phyloP scores from a whole-genome alignment of 2,797 vertebrate genomes.

The Smutsia temminckii region DNA sequence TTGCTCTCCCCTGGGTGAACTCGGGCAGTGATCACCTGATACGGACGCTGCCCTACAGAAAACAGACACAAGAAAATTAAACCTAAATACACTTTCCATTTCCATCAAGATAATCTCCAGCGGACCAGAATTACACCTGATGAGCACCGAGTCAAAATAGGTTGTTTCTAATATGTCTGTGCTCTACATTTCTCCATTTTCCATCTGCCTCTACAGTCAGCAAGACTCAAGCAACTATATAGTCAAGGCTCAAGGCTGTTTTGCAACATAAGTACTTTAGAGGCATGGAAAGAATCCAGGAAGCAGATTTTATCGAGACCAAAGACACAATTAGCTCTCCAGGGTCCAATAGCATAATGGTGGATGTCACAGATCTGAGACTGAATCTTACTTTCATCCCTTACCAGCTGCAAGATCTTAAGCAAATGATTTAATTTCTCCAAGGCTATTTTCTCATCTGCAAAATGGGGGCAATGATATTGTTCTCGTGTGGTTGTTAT shows the following conservation, averaged over 20 bases:
- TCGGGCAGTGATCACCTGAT: slow-evolving; percentile 90
- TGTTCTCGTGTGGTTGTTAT: not conserved
- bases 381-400: not conserved
- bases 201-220: not conserved
- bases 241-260: not conserved
- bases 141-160: not conserved
- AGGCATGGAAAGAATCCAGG: not conserved
- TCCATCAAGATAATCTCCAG: not conserved
- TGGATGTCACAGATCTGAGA: not conserved
- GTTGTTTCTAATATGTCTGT: not conserved
- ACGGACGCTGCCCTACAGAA: slow-evolving; percentile 89
- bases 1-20: slow-evolving; percentile 97
- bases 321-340: not conserved
- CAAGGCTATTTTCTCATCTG: not conserved
- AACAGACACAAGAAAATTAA: not conserved
- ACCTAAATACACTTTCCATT: not conserved
- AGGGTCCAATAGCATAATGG: not conserved
- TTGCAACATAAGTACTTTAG: not conserved
- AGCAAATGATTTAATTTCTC: not conserved
- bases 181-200: not conserved
- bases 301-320: not conserved
- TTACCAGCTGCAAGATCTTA: not conserved
- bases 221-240: not conserved
- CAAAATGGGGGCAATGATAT: not conserved
- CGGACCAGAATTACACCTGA: not conserved